A percentile compares a stretch with the other conserved stretches of the same genome.
phyloP scores from a whole-genome alignment of 2,113 vertebrate genomes.

The Planiliza haematocheilus region DNA sequence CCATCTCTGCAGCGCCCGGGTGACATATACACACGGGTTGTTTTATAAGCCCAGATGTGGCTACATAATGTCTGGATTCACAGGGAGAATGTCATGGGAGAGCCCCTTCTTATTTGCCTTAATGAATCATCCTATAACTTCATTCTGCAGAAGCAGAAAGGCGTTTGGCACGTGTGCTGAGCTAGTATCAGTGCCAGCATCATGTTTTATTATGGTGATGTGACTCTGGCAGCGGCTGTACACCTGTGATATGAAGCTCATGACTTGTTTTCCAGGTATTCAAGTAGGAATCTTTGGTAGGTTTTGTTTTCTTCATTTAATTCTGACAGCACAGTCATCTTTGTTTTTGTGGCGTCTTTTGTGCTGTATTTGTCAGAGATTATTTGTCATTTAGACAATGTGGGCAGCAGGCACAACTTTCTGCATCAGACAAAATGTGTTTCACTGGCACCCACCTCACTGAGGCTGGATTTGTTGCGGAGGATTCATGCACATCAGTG shows the following conservation, averaged over 20 bases:
- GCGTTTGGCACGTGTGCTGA: conserved; percentile 41
- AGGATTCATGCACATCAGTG: neutral
- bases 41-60: conserved; percentile 70
- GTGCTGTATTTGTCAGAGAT: neutral
- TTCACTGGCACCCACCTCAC: no score
- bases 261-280: conserved; percentile 20
- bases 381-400: neutral
- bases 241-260: neutral
- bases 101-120: conserved; percentile 37
- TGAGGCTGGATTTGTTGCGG: neutral
- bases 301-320: neutral
- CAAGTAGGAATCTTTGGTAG: neutral
- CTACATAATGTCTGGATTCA: conserved; percentile 52
- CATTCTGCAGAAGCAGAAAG: conserved; percentile 33
- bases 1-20: conserved; percentile 54
- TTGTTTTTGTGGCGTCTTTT: neutral
- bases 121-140: conserved; percentile 67
- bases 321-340: neutral
- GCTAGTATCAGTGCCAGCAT: conserved; percentile 11
- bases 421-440: no score
- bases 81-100: conserved; percentile 61
- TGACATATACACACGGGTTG: conserved; percentile 61
- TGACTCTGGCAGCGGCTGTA: neutral
- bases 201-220: conserved; percentile 44
- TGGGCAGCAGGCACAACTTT: neutral